Conservation (phyloP, 2,797 vertebrate species). For the Botia almorhae region DNA sequence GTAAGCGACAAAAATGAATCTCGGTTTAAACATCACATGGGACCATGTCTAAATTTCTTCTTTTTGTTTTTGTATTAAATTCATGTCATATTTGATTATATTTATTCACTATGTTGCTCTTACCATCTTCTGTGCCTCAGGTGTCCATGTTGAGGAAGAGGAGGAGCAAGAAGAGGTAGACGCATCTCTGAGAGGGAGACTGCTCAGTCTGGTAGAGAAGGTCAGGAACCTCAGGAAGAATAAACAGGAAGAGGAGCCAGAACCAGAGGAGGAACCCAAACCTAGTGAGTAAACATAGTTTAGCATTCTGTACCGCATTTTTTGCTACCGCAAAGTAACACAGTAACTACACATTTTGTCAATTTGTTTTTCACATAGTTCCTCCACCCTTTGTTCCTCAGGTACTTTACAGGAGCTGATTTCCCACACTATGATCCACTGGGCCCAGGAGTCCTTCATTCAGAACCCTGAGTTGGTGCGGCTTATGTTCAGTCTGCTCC, state of each 20-base stretch:
- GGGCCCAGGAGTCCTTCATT: conserved; percentile 95
- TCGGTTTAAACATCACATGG: no score
- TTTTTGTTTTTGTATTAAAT: no score
- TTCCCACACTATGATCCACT: conserved; percentile 96
- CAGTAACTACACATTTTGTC: no score
- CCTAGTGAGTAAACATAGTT: conserved; percentile 79
- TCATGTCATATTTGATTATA: no score
- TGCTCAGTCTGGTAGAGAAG: conserved; percentile 87
- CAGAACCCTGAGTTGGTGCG: conserved; percentile 94
- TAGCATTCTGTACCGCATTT: background rate
- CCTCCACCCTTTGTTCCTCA: conserved; percentile 56
- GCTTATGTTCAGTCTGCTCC: conserved; percentile 94
- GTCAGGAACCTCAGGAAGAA: conserved; percentile 80
- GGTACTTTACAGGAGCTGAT: conserved; percentile 91
- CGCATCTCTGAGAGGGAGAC: conserved; percentile 81
- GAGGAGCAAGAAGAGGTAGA: conserved; percentile 87
- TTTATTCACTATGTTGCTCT: background rate
- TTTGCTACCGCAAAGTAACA: background rate
- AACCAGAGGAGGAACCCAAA: conserved; percentile 82
- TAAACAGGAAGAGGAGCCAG: conserved; percentile 74
- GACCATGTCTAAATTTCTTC: no score
- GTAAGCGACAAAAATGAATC: no score
- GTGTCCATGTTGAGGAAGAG: conserved; percentile 86
- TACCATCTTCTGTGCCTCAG: conserved; percentile 51
- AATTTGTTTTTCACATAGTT: background rate